Evolutionary conservation across 2,797 vertebrate species (phyloP).

Genomic region (Lacerta viridis): DNA sequence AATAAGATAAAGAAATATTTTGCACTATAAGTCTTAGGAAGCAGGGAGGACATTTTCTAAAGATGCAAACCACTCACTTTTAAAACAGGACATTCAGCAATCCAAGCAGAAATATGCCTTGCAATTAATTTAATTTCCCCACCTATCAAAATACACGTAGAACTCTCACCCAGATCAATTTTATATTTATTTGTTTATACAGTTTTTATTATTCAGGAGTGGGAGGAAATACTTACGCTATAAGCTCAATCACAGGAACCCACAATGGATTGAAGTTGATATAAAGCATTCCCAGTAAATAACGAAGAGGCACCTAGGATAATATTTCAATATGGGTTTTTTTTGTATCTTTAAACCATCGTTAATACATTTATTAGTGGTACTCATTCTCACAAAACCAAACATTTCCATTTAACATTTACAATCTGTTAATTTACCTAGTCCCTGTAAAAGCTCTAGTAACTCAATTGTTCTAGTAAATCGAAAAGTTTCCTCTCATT

Average conservation of each 20-base stretch:
- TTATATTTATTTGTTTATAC: neutral
- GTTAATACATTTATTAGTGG: neutral
- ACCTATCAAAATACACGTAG: neutral
- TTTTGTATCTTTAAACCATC: conserved; percentile 21
- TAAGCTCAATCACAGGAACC: conserved; percentile 93
- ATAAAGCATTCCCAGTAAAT: conserved; percentile 95
- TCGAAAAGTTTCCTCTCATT: too few relatives aligned
- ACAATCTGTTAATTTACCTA: neutral
- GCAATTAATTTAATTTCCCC: neutral
- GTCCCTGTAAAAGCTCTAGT: neutral
- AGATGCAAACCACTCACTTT: neutral
- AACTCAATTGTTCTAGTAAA: too few relatives aligned
- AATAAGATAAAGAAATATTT: neutral
- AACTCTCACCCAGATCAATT: neutral
- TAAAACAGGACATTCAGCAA: neutral
- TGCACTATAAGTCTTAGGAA: neutral
- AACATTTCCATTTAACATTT: neutral
- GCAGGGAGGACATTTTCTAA: neutral
- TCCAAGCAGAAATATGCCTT: neutral
- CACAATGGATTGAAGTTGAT: conserved; percentile 95
- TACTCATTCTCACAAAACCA: neutral
- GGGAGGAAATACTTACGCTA: conserved; percentile 85
- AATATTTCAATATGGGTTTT: conserved; percentile 32
- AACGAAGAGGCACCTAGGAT: conserved; percentile 92
- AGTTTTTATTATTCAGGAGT: neutral